A percentile compares a stretch with the other conserved stretches of the same genome.
These are phyloP conservation scores for Peromyscus maniculatus DNA, from an alignment of 2,113 vertebrate species.

Conservation along the genomic window DNA sequence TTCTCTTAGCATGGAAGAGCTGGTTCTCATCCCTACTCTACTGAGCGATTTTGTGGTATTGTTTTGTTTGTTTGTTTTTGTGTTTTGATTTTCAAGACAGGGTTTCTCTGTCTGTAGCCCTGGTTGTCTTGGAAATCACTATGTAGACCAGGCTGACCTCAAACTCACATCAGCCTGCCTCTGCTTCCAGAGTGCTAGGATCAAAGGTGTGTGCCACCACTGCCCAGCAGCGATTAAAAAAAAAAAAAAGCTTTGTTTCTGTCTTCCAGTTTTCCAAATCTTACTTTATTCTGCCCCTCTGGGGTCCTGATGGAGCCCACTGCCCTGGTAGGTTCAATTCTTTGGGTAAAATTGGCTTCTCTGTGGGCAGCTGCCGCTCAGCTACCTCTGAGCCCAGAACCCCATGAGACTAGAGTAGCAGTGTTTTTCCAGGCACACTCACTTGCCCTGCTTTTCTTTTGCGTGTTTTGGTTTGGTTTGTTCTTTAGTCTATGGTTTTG, in stretches of 20 bases:
- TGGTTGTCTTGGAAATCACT: too few species aligned
- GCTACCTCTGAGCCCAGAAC: neutral
- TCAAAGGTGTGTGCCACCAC: neutral
- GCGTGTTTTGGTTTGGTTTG: neutral
- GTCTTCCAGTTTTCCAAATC: neutral
- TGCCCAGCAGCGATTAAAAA: neutral
- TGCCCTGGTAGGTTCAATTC: neutral
- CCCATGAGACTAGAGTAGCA: neutral
- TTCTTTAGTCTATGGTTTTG: neutral
- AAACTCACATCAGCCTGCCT: neutral
- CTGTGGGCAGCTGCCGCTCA: neutral
- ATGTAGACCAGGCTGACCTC: neutral
- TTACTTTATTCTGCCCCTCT: neutral
- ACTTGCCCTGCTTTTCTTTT: neutral
- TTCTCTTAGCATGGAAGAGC: accelerated
- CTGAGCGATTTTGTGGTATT: neutral
- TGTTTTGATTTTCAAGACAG: neutral
- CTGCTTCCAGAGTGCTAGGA: neutral
- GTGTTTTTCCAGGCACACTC: accelerated
- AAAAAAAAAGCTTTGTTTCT: neutral
- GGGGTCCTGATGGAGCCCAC: neutral
- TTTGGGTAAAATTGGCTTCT: neutral
- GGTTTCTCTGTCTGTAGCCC: neutral
- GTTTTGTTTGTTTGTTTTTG: too few species aligned
- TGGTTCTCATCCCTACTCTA: neutral